phyloP scores from a whole-genome alignment of 2,113 vertebrate species.

The Hyperopisus bebe region DNA sequence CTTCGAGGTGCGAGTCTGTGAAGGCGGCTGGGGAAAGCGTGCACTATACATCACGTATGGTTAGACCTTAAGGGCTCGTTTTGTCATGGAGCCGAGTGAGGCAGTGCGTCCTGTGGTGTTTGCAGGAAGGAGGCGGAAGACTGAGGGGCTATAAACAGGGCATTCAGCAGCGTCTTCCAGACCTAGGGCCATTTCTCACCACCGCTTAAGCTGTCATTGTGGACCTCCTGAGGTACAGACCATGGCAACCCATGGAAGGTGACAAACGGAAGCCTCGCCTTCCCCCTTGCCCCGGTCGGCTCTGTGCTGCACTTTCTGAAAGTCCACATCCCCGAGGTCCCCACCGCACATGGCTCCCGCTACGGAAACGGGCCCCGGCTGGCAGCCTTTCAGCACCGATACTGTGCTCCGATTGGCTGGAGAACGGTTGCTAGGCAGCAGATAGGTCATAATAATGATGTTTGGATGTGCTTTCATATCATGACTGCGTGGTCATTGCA shows the following conservation, averaged over 20 bases:
- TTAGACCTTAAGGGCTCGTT: background rate
- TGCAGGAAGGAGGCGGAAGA: background rate
- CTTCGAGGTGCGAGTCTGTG: background rate
- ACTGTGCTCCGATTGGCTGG: background rate
- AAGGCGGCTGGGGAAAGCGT: background rate
- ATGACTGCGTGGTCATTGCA: constrained; percentile 5
- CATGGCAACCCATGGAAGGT: background rate
- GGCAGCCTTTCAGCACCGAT: background rate
- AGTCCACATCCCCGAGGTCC: background rate
- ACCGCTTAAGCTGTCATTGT: background rate
- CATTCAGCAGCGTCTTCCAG: background rate
- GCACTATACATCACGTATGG: background rate
- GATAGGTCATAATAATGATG: background rate
- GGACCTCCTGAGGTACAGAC: background rate
- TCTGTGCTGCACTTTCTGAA: background rate
- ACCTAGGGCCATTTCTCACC: background rate
- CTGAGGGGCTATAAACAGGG: background rate
- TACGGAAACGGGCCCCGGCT: background rate
- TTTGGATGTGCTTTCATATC: background rate
- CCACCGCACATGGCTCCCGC: background rate
- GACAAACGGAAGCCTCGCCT: background rate
- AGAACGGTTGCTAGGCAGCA: constrained; percentile 8
- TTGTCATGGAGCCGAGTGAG: background rate
- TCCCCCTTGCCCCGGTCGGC: background rate
- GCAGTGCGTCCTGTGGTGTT: background rate